Base-by-base conservation (phyloP, 2,888 invertebrate species). In the Aradus depressus region DNA sequence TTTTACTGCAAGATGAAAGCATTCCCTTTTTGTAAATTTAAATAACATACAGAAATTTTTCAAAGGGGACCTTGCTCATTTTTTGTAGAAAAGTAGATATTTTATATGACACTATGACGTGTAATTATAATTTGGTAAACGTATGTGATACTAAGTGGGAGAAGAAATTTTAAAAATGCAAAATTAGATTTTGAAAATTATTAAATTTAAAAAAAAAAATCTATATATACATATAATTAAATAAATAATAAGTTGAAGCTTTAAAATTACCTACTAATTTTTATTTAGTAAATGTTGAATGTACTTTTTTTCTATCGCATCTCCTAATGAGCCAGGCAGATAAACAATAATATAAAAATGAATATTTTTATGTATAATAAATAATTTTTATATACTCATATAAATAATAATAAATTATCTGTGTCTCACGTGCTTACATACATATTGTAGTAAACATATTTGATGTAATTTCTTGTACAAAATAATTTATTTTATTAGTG, bases 361-460 rank as follows among this genome's bases (percentile, higher is more conserved):
- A 44, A 44, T 44, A 44, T 44, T 44, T 44, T 44, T 44, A 44
- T 44, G 44, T 21, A 39, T 44, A 44, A 44, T 44, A 44, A 44
- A 44, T 44, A 44, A 44, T 44, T 44, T 44, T 44, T 44, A 16
- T 44, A 44, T 44, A 44, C 35, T 22, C 32, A 44, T 44, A 44
- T 32, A 34, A 31, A 19, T 44, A 44, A n/a, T n/a, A n/a, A n/a
- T n/a, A n/a, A n/a, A n/a, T n/a, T n/a, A n/a, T n/a, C n/a, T n/a
- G n/a, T n/a, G n/a, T n/a, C n/a, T n/a, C n/a, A n/a, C n/a, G n/a
- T n/a, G n/a, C n/a, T n/a, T n/a, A n/a, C n/a, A n/a, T n/a, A n/a
- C n/a, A n/a, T n/a, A n/a, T n/a, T n/a, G n/a, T n/a, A n/a, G n/a
- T n/a, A n/a, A n/a, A n/a, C n/a, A n/a, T n/a, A n/a, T n/a, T n/a